Percentiles rank a stretch among this genome's conserved stretches.
These are phyloP conservation scores for Sebastiscus albofasciatus DNA, from an alignment of 2,797 vertebrate genomes.

Conservation along the genomic window DNA sequence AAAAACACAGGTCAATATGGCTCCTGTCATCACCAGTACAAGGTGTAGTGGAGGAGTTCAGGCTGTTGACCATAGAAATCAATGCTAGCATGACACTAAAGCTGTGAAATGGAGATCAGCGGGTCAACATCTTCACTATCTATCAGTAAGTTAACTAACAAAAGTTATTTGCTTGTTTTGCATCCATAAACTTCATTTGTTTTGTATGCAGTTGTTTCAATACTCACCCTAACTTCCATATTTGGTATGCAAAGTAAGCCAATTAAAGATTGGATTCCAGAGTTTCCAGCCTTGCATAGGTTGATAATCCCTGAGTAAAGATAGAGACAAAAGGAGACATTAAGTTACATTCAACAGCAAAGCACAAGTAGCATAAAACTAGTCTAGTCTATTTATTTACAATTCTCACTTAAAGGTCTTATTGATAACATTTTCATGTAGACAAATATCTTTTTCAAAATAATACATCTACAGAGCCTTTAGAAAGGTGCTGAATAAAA, in stretches of 20 bases:
- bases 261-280: constrained; percentile 97
- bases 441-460: too few species aligned
- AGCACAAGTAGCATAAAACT: background rate
- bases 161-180: background rate
- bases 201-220: constrained; percentile 78
- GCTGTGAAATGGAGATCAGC: background rate
- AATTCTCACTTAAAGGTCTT: background rate
- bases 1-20: background rate
- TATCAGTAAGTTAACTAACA: background rate
- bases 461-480: too few species aligned
- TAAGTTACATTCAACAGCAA: background rate
- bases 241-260: constrained; percentile 99
- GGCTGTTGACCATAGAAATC: background rate
- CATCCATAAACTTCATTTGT: constrained; percentile 79
- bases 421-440: background rate
- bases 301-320: constrained; percentile 92
- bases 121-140: background rate
- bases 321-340: background rate
- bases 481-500: too few species aligned
- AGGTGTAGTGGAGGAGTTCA: background rate
- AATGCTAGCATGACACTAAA: background rate
- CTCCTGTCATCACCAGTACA: background rate
- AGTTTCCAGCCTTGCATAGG: constrained; percentile 96
- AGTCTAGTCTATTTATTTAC: background rate
- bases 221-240: constrained; percentile 97